phyloP scores from a whole-genome alignment of 1,140 invertebrate genomes.

The Samia ricini region DNA sequence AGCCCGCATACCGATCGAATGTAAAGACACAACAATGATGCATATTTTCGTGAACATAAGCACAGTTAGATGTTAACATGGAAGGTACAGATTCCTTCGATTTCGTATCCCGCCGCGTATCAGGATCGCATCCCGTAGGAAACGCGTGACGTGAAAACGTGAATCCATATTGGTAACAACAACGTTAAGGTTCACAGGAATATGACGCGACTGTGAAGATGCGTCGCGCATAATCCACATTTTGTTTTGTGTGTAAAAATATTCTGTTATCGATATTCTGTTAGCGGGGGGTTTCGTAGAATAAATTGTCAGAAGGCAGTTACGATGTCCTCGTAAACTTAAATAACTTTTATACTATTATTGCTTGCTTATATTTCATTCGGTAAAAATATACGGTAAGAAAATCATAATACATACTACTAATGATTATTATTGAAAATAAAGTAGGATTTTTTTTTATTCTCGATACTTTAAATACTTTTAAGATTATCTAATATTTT shows the following conservation, averaged over 20 bases:
- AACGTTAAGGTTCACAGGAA: slow-evolving; percentile 36
- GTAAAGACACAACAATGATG: slow-evolving; percentile 62
- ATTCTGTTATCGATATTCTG: slow-evolving; percentile 34
- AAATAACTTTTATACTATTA: too few species aligned
- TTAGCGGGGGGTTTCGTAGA: neutral
- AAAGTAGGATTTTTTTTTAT: too few species aligned
- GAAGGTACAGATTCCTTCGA: slow-evolving; percentile 27
- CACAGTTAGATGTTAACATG: slow-evolving; percentile 45
- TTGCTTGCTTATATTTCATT: too few species aligned
- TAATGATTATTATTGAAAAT: too few species aligned
- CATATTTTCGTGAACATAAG: slow-evolving; percentile 54
- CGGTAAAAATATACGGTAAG: too few species aligned
- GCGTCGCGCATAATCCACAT: slow-evolving; percentile 43
- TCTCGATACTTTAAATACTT: too few species aligned
- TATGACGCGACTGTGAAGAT: slow-evolving; percentile 36
- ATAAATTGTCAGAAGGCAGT: neutral
- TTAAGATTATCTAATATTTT: too few species aligned
- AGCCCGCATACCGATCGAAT: slow-evolving; percentile 59
- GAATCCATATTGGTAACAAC: slow-evolving; percentile 30
- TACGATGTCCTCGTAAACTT: too few species aligned
- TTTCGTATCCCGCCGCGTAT: slow-evolving; percentile 40
- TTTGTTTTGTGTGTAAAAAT: slow-evolving; percentile 26
- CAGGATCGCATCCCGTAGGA: slow-evolving; percentile 61
- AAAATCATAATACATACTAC: too few species aligned
- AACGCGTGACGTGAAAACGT: slow-evolving; percentile 58